Evolutionary conservation across 1,140 invertebrate genomes (phyloP), one percentile per base, ranked within the genome.

Genomic region (Dendrolimus kikuchii): DNA sequence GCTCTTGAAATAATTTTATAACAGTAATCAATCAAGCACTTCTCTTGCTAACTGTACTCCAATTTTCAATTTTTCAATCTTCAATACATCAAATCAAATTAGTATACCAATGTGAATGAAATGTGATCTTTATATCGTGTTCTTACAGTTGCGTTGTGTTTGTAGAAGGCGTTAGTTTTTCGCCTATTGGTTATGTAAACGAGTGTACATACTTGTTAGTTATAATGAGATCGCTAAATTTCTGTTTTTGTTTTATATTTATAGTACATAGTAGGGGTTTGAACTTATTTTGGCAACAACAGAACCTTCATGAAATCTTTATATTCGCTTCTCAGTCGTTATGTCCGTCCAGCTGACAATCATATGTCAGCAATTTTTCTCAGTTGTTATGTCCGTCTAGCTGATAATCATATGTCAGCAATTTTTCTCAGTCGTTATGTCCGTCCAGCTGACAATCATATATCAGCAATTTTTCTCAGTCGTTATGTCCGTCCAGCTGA

Each of bases 51-150:
- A 23, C 5, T 46, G 46, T 46, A 46, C 46, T 38, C 10, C 23
- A 23, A 2, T 23, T 23, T 23, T 23, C 23, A 23, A 23, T 3
- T 3, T 23, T 23, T 23, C 23, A 23, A 23, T 23, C 23, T 3
- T 1, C 23, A 23, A 23, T 23, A 23, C 23, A 23, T 64, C 57
- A 57, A 49, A 65, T 57, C 38, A 46, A 58, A 73, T 77, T 77
- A 74, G 69, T 57, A 10, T 6, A 46, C 39, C 37, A 57, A 62
- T 66, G 66, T 66, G 53, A 76, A 76, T 69, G 55, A 53, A 52
- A 56, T 59, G 38, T 38, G 55, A 60, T 58, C 57, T 49, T 59
- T 69, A 23, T 68, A 64, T 59, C 63, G 40, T 55, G 38, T 51
- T 49, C 40, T 41, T 59, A 47, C 64, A 57, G 58, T 46, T 58